Evolutionary conservation across 2,797 vertebrate genomes (phyloP), one percentile per base, ranked within the genome.

Genomic region (Peromyscus nudipes): DNA sequence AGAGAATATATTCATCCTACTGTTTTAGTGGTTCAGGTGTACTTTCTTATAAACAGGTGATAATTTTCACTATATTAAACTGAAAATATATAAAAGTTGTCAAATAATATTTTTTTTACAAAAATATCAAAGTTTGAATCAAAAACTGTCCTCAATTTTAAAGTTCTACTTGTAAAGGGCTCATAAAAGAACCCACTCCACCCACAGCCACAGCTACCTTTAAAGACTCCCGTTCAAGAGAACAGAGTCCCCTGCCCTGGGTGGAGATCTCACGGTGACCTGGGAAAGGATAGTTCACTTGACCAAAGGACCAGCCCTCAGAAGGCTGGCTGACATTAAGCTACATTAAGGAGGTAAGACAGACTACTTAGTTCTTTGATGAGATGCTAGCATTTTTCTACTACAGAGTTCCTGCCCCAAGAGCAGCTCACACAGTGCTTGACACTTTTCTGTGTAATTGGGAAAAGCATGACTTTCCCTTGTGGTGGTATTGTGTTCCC

Each of bases 21-120:
- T 29, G 17, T 57, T 52, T 80, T 67, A 6, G 6, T 64, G 13
- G 1, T 76, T 71, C 73, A 34, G 52, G 85, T 79, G 12, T 37
- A n/a, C 84, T 94, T 91, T 71, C 1, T 57, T 46, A 92, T 65
- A 31, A 95, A 93, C 52, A 49, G 17, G 85, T n/a, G 60, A 65
- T 94, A 8, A 43, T 76, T 87, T 82, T 27, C 21, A 86, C 9
- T 19, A 0, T 21, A 92, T 60, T 83, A 86, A 37, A 17, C 75
- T 67, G 57, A 21, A 27, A 91, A 79, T 40, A 84, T 79, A 67
- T 37, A 29, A 55, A 62, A 71, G 13, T 52, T 43, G 2, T 31
- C 69, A 75, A 71, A 88, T 27, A 52, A 0, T 46, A 55, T 11
- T 84, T 84, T 84, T 76, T 84, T 76, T 80, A 67, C 11, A 46